Conservation (phyloP, 2,888 invertebrate species). For the Glaucopsyche alexis region DNA sequence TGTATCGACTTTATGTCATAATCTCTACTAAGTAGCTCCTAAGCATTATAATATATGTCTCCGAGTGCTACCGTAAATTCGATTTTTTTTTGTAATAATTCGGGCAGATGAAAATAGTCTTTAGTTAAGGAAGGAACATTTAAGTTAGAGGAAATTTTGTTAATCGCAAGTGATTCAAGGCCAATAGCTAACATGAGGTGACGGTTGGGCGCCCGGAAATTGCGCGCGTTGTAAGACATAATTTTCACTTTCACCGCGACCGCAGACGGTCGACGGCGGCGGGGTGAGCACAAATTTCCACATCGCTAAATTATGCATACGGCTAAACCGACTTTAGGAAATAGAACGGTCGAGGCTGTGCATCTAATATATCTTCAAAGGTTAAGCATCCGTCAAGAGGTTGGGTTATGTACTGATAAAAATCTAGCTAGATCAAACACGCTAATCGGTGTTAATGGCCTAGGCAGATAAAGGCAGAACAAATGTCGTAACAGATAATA, state of each 20-base stretch:
- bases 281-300: background rate
- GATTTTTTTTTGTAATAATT: too few relatives aligned
- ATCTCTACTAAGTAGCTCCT: too few relatives aligned
- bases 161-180: background rate
- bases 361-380: background rate
- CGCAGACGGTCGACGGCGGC: background rate
- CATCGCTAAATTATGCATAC: conserved; percentile 1
- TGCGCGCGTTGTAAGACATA: background rate
- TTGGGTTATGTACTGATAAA: background rate
- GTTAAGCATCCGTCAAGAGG: background rate
- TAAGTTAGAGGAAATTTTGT: background rate
- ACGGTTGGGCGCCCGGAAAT: background rate
- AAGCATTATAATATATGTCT: too few relatives aligned
- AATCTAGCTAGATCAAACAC: background rate
- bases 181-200: background rate
- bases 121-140: background rate
- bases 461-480: background rate
- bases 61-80: too few relatives aligned
- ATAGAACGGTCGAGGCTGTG: background rate
- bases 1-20: too few relatives aligned
- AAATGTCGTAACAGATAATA: background rate
- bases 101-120: background rate
- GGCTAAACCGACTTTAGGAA: background rate
- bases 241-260: conserved; percentile 17
- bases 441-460: background rate